A percentile compares a stretch with the other conserved stretches of the same genome.
Evolutionary conservation across 1,140 invertebrate genomes (phyloP).

Genomic region (Drosophila orena): DNA sequence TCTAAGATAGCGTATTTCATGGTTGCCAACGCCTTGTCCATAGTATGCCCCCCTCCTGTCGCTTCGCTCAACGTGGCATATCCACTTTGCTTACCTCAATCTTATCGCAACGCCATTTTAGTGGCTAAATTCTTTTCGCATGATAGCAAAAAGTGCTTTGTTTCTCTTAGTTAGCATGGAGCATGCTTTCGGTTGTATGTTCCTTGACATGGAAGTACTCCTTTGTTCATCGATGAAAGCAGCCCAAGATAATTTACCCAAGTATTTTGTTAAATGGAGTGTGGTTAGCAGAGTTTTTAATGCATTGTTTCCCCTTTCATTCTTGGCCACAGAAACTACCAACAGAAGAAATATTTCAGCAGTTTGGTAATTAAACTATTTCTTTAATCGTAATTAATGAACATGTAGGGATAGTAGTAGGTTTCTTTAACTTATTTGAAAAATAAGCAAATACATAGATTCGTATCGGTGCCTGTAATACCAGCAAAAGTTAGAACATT

Average conservation of each 20-base stretch:
- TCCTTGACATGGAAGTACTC: neutral
- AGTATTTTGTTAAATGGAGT: neutral
- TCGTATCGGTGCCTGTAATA: neutral
- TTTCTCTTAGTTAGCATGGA: neutral
- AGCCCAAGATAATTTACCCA: neutral
- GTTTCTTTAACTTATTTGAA: neutral
- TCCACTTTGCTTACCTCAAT: constrained; percentile 29
- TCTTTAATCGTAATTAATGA: constrained; percentile 4
- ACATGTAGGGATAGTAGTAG: constrained; percentile 1
- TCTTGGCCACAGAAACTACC: neutral
- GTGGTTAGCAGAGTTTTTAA: neutral
- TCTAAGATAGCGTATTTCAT: neutral
- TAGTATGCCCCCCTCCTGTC: too few relatives aligned
- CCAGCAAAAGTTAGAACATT: neutral
- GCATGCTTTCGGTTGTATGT: neutral
- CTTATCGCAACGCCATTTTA: constrained; percentile 17
- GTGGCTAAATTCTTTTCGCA: constrained; percentile 8
- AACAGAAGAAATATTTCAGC: neutral
- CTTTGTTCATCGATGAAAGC: neutral
- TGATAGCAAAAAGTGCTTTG: constrained; percentile 8
- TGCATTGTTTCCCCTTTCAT: too few relatives aligned
- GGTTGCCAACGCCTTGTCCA: neutral
- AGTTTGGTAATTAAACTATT: neutral
- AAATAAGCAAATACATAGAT: constrained; percentile 2
- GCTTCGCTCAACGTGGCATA: constrained; percentile 19